phyloP scores from a whole-genome alignment of 2,888 invertebrate genomes.

The Linyphia triangularis region DNA sequence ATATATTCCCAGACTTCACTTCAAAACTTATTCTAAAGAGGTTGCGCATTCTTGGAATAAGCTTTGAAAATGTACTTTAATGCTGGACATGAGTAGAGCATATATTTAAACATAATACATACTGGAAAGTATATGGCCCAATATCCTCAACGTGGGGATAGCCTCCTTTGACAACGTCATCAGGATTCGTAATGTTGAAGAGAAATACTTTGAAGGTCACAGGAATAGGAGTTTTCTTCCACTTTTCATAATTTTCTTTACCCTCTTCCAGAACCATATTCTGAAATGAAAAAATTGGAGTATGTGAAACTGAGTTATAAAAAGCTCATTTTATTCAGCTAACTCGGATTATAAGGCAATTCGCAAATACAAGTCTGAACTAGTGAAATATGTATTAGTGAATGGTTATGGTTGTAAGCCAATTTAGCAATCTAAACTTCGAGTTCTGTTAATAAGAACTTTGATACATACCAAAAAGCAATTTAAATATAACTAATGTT shows the following conservation, averaged over 20 bases:
- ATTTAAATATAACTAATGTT: no score
- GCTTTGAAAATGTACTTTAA: no score
- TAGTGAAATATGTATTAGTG: neutral
- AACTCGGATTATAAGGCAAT: neutral
- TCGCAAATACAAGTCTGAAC: neutral
- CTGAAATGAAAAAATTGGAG: constrained; percentile 22
- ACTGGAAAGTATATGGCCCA: constrained; percentile 79
- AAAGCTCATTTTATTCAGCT: neutral
- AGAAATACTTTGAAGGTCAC: constrained; percentile 77
- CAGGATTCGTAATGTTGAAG: constrained; percentile 78
- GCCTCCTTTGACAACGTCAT: constrained; percentile 78
- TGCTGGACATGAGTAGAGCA: no score
- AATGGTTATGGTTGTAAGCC: no score
- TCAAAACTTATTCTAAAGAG: no score
- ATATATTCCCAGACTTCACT: no score
- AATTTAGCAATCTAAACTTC: no score
- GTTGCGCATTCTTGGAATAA: no score
- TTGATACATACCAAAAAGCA: no score
- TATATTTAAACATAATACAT: neutral
- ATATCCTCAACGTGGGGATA: constrained; percentile 77
- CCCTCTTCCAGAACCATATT: constrained; percentile 65
- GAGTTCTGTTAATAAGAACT: no score
- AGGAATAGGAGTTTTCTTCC: constrained; percentile 74
- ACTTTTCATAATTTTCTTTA: constrained; percentile 68
- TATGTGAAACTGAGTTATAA: no score